Evolutionary conservation across 1,140 invertebrate species (phyloP), one percentile per base, ranked within the genome.

Genomic region (Plutomurus gul): DNA sequence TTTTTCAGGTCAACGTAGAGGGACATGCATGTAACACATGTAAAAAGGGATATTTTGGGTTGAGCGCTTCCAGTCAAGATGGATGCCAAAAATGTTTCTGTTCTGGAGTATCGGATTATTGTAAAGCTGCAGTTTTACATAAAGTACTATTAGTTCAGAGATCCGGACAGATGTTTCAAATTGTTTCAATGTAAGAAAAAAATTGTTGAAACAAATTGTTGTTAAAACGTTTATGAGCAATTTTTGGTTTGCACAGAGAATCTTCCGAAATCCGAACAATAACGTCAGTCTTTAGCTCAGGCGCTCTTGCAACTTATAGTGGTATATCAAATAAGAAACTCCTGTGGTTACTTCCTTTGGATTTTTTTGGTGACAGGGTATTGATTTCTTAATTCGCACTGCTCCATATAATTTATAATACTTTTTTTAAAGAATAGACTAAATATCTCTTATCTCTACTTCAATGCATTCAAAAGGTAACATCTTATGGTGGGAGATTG

Each of bases 1-100:
- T 11, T 13, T 39, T 39, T 0, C 8, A 86, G 85, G 78, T 86
- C 0, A 91, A 95, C 85, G 95, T 95, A 2, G 90, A 90, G 82
- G 96, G 95, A 0, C 88, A 90, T 78, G 89, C 90, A 6, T 97
- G 96, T 87, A 91, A 95, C 51, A 87, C 87, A 16, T 99, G 97
- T 86, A 92, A 92, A 73, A 83, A 89, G 0, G 96, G 96, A 1
- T 93, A 92, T 86, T 99, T 94, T 86, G 92, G 93, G 40, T 87
- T 99, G 70, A 89, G 90, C 39, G 87, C 85, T 18, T 88, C 90
- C 0, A 93, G 97, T 85, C 87, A 91, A 0, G 89, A 92, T 18
- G 97, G 97, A 4, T 99, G 97, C 85, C 86, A 91, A 0, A 86
- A 90, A 8, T 99, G 97, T 87, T 97, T 93, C 87, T 99, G 72